Evolutionary conservation across 53 echinoderm and acorn worm genomes (phyloP).

Genomic region (Paracentrotus lividus): DNA sequence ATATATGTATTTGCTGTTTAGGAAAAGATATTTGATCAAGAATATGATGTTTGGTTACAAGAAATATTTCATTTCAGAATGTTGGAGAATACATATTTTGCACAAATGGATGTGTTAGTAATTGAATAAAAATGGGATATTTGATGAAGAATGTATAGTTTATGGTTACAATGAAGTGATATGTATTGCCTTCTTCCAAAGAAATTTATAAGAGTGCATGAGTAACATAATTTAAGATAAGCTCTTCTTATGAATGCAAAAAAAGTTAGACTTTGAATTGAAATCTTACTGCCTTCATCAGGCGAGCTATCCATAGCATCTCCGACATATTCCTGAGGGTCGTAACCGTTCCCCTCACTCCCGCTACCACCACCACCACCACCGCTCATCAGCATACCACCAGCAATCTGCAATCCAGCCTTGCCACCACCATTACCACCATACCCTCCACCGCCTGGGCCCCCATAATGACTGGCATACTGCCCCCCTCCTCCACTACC

Average conservation of each 20-base stretch:
- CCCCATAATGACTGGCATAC: constrained; percentile 54
- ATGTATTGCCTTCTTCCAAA: neutral
- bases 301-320: constrained; percentile 85
- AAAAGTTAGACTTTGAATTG: neutral
- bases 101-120: no score
- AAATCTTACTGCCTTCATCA: constrained; percentile 94
- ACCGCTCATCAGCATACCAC: neutral
- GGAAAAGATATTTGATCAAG: neutral
- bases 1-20: no score
- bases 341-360: constrained; percentile 74
- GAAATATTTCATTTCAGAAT: no score
- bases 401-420: constrained; percentile 54
- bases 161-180: neutral
- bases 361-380: constrained; percentile 72
- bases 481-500: constrained; percentile 56
- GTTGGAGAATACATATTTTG: no score
- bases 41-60: neutral
- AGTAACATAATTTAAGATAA: neutral
- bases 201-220: neutral
- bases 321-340: constrained; percentile 75
- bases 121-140: neutral
- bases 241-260: no score
- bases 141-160: neutral
- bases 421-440: constrained; percentile 67
- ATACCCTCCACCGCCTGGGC: constrained; percentile 61